Percentiles rank a stretch among this genome's conserved stretches.
These are phyloP conservation scores for Clarias laeviceps DNA, from an alignment of 2,797 vertebrate species.

Conservation along the genomic window DNA sequence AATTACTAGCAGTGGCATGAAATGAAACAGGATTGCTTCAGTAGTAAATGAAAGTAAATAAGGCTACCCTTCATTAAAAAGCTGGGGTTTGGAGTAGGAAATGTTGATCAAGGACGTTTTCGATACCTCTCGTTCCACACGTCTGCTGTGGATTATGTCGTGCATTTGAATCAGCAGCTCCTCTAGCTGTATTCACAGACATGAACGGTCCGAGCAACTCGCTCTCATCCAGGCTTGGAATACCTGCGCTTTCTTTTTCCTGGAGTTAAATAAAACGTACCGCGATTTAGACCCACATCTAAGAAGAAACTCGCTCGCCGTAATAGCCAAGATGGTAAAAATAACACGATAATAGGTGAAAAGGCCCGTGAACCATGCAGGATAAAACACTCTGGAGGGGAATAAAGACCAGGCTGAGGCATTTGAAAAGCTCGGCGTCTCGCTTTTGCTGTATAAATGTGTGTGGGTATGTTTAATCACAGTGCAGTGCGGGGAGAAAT, in stretches of 20 bases:
- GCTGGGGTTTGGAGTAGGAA: slow-evolving; percentile 28
- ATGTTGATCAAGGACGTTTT: slow-evolving; percentile 40
- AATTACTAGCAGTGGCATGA: slow-evolving; percentile 66
- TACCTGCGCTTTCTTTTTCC: slow-evolving; percentile 49
- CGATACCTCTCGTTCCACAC: slow-evolving; percentile 27
- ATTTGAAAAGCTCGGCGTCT: slow-evolving; percentile 43
- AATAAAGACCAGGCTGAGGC: slow-evolving; percentile 39
- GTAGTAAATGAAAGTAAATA: slow-evolving; percentile 54
- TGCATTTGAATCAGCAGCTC: slow-evolving; percentile 7
- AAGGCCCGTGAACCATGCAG: slow-evolving; percentile 35
- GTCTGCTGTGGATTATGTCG: slow-evolving; percentile 15
- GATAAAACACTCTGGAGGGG: slow-evolving; percentile 52
- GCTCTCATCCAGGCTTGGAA: slow-evolving; percentile 41
- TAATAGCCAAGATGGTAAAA: slow-evolving; percentile 30
- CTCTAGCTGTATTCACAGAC: not conserved
- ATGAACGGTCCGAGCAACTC: not conserved
- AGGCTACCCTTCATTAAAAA: slow-evolving; percentile 40
- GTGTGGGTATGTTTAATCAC: slow-evolving; percentile 55
- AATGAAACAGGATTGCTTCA: slow-evolving; percentile 60
- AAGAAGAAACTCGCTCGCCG: slow-evolving; percentile 19
- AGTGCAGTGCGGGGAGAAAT: slow-evolving; percentile 53
- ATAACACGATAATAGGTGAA: slow-evolving; percentile 44
- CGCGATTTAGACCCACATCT: slow-evolving; percentile 14
- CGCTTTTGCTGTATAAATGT: slow-evolving; percentile 40
- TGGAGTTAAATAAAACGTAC: slow-evolving; percentile 11